These are phyloP conservation scores for Cryptus armator DNA, from an alignment of 2,888 invertebrate species.

Conservation along the genomic window DNA sequence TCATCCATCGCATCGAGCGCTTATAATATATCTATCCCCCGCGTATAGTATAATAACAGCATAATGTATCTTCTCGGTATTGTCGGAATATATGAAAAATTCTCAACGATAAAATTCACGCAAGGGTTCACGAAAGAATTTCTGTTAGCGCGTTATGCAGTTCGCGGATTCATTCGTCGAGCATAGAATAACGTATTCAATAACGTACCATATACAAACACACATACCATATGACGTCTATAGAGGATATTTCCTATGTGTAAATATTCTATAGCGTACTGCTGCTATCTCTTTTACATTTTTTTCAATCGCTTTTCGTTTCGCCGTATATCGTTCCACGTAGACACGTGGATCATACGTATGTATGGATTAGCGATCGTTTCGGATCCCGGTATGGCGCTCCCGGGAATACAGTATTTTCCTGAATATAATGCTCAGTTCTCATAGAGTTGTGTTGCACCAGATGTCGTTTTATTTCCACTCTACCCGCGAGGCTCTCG, in stretches of 20 bases:
- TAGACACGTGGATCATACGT: constrained; percentile 35
- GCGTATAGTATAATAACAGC: not conserved
- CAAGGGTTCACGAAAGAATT: constrained; percentile 22
- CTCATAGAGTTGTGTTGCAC: not conserved
- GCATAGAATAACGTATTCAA: constrained; percentile 61
- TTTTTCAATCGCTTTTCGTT: constrained; percentile 58
- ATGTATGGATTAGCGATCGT: constrained; percentile 61
- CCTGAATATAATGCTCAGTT: constrained; percentile 36
- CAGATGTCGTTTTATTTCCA: constrained; percentile 60
- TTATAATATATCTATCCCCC: constrained; percentile 7
- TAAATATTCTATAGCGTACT: constrained; percentile 20
- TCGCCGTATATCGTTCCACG: not conserved
- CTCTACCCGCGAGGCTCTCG: not conserved
- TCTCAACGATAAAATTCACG: constrained; percentile 50
- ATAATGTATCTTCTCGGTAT: not conserved
- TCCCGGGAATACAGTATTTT: constrained; percentile 54
- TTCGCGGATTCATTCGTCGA: constrained; percentile 38
- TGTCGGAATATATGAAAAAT: constrained; percentile 27
- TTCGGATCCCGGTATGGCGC: constrained; percentile 24
- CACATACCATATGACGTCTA: not conserved
- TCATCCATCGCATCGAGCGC: not conserved
- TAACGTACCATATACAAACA: constrained; percentile 32
- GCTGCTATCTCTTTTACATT: constrained; percentile 40
- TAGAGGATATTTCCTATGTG: constrained; percentile 32
- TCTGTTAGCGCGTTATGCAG: constrained; percentile 33